Evolutionary conservation across 2,113 vertebrate species (phyloP).

Genomic region (Lucifuga dentata): DNA sequence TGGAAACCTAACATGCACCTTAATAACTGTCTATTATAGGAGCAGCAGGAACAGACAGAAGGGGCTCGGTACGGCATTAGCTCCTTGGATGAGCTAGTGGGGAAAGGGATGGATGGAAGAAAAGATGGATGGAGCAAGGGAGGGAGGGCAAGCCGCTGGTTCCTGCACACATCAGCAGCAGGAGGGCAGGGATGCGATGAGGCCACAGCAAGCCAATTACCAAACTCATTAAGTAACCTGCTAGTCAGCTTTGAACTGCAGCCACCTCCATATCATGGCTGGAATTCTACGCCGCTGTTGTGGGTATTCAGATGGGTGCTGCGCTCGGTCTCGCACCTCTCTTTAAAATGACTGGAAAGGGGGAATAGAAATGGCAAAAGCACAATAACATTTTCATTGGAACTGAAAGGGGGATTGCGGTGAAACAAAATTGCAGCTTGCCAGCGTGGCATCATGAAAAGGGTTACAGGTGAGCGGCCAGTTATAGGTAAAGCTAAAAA

Average conservation of each 20-base stretch:
- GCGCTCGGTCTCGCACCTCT: conserved; percentile 12
- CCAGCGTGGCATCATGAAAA: background rate
- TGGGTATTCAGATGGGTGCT: conserved; percentile 38
- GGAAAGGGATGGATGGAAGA: conserved; percentile 31
- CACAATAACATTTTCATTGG: conserved; percentile 52
- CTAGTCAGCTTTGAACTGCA: conserved; percentile 75
- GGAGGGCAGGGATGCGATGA: conserved; percentile 64
- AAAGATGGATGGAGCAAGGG: conserved; percentile 42
- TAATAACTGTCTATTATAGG: conserved; percentile 30
- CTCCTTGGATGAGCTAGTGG: conserved; percentile 29
- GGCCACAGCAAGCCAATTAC: conserved; percentile 82
- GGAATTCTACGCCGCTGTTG: conserved; percentile 53
- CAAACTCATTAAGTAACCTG: conserved; percentile 83
- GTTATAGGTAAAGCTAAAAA: background rate
- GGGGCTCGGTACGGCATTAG: conserved; percentile 40
- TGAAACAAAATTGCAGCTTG: background rate
- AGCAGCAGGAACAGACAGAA: conserved; percentile 35
- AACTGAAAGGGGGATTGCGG: conserved; percentile 24
- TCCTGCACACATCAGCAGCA: conserved; percentile 72
- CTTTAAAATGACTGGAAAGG: conserved; percentile 41
- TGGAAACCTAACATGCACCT: conserved; percentile 42
- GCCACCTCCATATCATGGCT: conserved; percentile 58
- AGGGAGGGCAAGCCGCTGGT: conserved; percentile 32
- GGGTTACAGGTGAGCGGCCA: too few relatives aligned
- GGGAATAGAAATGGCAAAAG: conserved; percentile 11